These are phyloP conservation scores for Paratrypauchen microcephalus DNA, from an alignment of 2,797 vertebrate genomes.

Conservation along the genomic window DNA sequence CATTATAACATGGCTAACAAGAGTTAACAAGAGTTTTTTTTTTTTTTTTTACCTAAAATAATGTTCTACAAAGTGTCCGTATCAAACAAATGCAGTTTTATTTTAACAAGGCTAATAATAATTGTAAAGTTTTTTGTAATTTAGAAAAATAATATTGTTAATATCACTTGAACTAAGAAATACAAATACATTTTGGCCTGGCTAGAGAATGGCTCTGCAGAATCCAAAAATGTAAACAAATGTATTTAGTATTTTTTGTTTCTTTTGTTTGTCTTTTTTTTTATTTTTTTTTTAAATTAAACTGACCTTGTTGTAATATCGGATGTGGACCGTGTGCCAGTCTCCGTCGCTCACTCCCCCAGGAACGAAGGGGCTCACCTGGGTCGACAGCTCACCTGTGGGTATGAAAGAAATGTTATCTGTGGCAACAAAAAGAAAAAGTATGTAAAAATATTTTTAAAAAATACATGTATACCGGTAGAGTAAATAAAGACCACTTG, in stretches of 20 bases:
- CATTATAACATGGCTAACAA: too few species aligned
- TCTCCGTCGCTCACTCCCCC: slow-evolving; percentile 96
- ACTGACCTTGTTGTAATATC: slow-evolving; percentile 95
- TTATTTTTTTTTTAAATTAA: neutral
- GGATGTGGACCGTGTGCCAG: slow-evolving; percentile 94
- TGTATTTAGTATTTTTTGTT: too few species aligned
- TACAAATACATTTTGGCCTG: too few species aligned
- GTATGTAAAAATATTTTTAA: neutral
- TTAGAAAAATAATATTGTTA: too few species aligned
- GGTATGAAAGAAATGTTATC: neutral
- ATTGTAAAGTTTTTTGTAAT: neutral
- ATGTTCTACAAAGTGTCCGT: too few species aligned
- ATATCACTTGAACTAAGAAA: too few species aligned
- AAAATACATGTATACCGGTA: slow-evolving; percentile 79
- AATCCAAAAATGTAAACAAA: too few species aligned
- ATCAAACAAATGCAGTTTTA: neutral
- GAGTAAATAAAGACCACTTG: slow-evolving; percentile 96
- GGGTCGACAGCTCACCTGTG: slow-evolving; percentile 91
- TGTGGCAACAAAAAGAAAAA: neutral
- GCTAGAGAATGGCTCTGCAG: too few species aligned
- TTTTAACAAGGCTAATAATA: neutral
- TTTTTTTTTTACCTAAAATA: too few species aligned
- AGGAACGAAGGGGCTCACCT: slow-evolving; percentile 89
- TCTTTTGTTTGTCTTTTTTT: too few species aligned
- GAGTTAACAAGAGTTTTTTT: too few species aligned